Evolutionary conservation across 2,113 vertebrate species (phyloP), one percentile per base, ranked within the genome.

Genomic region (Chionis minor): DNA sequence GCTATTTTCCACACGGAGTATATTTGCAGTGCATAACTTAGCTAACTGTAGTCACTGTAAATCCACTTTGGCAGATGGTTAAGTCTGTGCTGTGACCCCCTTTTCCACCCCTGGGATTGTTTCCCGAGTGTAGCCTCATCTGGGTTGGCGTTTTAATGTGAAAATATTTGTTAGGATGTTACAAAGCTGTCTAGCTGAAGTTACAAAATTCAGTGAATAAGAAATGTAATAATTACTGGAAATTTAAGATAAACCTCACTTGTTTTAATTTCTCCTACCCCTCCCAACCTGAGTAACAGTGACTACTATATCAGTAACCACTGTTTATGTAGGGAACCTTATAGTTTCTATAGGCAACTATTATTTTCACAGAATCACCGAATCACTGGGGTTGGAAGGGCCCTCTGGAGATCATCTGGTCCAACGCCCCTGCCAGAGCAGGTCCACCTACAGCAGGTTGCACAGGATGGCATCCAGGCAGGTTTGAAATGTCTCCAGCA

Each of bases 11-110:
- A 51, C 62, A 73, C 42, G 69, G 47, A 72, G 82, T 84, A 5
- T 92, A 78, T 94, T 93, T 96, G 87, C 86, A 92, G 81, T 90
- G 89, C 92, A 88, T 90, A 96, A 94, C 62, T 95, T 94, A 88
- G 42, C 66, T 75, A 51, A 77, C 81, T 73, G 90, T 54, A 89
- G 78, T 73, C n/a, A 71, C 47, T 81, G 42, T 92, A 95, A 94
- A 96, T 91, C 90, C 70, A 81, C 49, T 92, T 92, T 92, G 85
- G 88, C 91, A 92, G 88, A 94, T 97, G 86, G 78, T 86, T 79
- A 80, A 90, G 65, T 89, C 79, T 87, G 4, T 90, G 71, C 66
- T 88, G 12, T 90, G 93, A 94, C 89, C 67, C 87, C 61, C 24
- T 90, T 82, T 92, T 91, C 59, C 51, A 86, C 91, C 63, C 84